phyloP scores from a whole-genome alignment of 2,113 vertebrate species.

The Pachypanchax playfairii region DNA sequence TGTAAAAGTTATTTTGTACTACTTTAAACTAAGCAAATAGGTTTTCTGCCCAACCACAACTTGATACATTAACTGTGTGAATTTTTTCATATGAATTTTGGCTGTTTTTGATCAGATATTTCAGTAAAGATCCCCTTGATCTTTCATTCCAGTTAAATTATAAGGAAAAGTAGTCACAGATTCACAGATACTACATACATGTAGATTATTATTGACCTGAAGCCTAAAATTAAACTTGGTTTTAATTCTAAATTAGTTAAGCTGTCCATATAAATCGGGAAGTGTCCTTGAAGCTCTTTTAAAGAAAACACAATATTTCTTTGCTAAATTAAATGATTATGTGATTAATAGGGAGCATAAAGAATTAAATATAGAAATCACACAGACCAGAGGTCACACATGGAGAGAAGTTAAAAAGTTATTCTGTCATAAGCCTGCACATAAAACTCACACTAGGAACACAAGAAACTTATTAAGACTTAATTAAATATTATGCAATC shows the following conservation, averaged over 20 bases:
- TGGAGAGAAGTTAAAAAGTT: neutral
- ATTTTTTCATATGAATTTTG: too few species aligned
- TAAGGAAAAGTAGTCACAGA: neutral
- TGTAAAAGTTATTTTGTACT: too few species aligned
- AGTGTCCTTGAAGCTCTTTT: neutral
- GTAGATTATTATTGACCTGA: constrained; percentile 22
- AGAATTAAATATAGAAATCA: constrained; percentile 3
- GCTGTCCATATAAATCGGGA: constrained; percentile 1
- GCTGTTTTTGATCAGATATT: too few species aligned
- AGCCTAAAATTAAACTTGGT: neutral
- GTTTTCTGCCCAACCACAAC: too few species aligned
- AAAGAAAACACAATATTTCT: neutral
- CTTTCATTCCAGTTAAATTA: neutral
- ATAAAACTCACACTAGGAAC: neutral
- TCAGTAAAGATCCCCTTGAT: neutral
- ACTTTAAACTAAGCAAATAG: too few species aligned
- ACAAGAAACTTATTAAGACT: neutral
- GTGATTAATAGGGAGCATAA: neutral
- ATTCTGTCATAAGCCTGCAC: constrained; percentile 5
- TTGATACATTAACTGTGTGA: too few species aligned
- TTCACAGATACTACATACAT: too few species aligned
- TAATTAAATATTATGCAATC: too few species aligned
- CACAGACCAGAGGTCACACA: neutral
- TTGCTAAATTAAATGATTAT: neutral
- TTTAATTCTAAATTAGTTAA: constrained; percentile 14